Percentiles rank a stretch among this genome's conserved stretches.
These are phyloP conservation scores for Sceloporus undulatus DNA, from an alignment of 2,113 vertebrate species.

Conservation along the genomic window DNA sequence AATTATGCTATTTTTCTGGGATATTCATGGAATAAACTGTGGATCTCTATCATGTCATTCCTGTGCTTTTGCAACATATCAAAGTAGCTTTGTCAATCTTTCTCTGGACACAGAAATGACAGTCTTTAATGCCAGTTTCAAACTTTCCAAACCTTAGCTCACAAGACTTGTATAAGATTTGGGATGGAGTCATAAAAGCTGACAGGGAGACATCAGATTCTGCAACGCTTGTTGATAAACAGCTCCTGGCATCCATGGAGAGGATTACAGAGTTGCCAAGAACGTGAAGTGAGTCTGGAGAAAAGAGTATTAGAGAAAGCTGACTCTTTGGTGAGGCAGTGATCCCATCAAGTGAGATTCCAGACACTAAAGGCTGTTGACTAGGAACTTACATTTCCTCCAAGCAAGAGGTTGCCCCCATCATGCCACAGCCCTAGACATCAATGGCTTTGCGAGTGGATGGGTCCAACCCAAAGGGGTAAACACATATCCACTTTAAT, in stretches of 20 bases:
- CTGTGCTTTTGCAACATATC: not conserved
- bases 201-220: too few species aligned
- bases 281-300: not conserved
- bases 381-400: not conserved
- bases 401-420: not conserved
- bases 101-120: not conserved
- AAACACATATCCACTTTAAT: not conserved
- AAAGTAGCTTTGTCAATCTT: not conserved
- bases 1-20: too few species aligned
- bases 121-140: not conserved
- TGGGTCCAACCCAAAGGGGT: conserved; percentile 1
- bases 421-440: not conserved
- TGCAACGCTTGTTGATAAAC: not conserved
- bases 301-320: not conserved
- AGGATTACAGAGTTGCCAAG: not conserved
- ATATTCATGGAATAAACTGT: too few species aligned
- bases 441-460: not conserved
- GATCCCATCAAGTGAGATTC: not conserved
- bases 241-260: not conserved
- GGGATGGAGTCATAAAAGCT: not conserved
- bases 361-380: not conserved
- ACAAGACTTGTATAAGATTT: not conserved
- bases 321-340: not conserved
- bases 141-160: not conserved
- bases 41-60: not conserved